Base-by-base conservation (phyloP, 2,888 invertebrate genomes). In the Dynastes grantii region DNA sequence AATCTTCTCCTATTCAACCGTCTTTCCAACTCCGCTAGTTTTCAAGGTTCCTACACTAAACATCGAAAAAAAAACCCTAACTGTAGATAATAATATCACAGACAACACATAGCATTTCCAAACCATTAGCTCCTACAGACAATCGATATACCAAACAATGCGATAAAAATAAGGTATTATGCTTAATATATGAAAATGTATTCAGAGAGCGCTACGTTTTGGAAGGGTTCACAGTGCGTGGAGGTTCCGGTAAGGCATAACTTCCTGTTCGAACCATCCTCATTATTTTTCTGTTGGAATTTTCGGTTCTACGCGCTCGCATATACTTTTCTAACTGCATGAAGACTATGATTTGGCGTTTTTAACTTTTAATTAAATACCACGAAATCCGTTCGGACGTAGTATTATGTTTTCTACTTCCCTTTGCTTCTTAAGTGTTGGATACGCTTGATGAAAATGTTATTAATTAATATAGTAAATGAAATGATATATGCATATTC, bases 181-280 rank as follows among this genome's bases (percentile, higher is more conserved):
- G 29, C 49, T 73, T 71, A 78, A 78, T 63, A 65, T 78, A 78
- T 78, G 78, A 64, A 71, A 78, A 78, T 78, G n/a, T 22, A 78
- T 78, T 45, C 73, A 32, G 22, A 49, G 55, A 51, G 76, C 76
- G 65, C 77, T 65, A 78, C 80, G 77, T 77, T 79, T 79, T 79
- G 67, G 63, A 78, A 78, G 81, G 80, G 81, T 81, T 81, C 71
- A 79, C 61, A 78, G 80, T 80, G 80, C 79, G 73, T 80, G 81
- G 78, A 80, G 81, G 70, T 80, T 82, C 81, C 81, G 80, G 77
- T 61, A 73, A 40, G 73, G 40, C 58, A 58, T 11, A 53, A 61
- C 58, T 73, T 73, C 73, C 73, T 73, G 61, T 73, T 61, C 53
- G 8, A 45, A 73, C 16, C 13, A 40, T 11, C 22, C 73, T 61